phyloP scores from a whole-genome alignment of 2,113 vertebrate genomes.

The Hydropotes inermis region DNA sequence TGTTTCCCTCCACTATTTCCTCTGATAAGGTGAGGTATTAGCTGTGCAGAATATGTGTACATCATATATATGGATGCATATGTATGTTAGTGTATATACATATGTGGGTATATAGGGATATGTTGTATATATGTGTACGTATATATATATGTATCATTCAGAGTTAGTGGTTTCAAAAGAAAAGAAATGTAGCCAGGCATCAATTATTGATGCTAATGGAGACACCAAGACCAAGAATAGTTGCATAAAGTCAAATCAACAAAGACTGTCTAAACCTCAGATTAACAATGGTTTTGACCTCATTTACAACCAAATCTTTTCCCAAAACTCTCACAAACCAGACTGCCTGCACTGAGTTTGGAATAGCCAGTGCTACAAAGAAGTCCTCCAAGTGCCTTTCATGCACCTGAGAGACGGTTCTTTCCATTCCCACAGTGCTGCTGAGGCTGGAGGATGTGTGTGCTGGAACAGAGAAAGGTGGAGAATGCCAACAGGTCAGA shows the following conservation, averaged over 20 bases:
- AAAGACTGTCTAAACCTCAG: neutral
- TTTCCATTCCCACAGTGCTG: neutral
- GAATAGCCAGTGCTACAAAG: neutral
- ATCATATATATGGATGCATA: neutral
- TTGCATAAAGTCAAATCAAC: neutral
- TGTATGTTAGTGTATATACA: fast-evolving
- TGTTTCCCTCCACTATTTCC: neutral
- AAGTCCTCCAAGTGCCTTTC: neutral
- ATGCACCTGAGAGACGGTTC: neutral
- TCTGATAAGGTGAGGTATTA: neutral
- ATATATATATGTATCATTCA: neutral
- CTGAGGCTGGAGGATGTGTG: fast-evolving
- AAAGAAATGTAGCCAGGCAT: neutral
- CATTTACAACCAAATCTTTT: neutral
- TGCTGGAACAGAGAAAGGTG: neutral
- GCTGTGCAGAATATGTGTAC: neutral
- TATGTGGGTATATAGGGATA: neutral
- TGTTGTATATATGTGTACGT: neutral
- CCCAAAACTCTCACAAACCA: neutral
- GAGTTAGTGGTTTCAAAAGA: neutral
- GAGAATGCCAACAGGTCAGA: neutral
- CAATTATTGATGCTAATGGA: neutral
- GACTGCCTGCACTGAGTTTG: neutral
- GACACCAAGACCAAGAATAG: neutral
- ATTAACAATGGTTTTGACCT: neutral